Conservation (phyloP, 2,888 invertebrate genomes). For the Calephelis perditalis region DNA sequence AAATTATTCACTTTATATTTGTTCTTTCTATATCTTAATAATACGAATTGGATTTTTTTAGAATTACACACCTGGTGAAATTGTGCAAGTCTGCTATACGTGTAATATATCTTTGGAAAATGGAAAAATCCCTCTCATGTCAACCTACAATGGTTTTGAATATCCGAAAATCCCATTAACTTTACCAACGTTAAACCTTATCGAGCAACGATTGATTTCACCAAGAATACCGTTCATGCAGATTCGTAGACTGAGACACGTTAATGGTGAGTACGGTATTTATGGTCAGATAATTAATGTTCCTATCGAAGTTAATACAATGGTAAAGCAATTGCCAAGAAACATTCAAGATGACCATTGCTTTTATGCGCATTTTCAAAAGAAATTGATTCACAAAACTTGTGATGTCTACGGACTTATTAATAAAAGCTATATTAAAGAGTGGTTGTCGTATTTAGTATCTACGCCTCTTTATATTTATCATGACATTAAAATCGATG, state of each 20-base stretch:
- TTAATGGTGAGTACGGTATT: constrained; percentile 34
- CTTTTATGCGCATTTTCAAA: constrained; percentile 32
- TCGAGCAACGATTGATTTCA: constrained; percentile 34
- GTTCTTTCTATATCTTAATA: constrained; percentile 26
- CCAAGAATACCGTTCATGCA: constrained; percentile 38
- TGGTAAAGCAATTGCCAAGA: constrained; percentile 35
- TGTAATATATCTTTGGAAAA: constrained; percentile 27
- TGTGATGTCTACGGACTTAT: constrained; percentile 32
- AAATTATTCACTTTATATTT: constrained; percentile 28
- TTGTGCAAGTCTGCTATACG: constrained; percentile 31
- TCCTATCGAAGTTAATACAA: constrained; percentile 35
- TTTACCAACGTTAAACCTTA: constrained; percentile 32
- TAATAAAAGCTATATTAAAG: constrained; percentile 31
- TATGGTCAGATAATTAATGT: constrained; percentile 39
- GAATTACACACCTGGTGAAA: constrained; percentile 30
- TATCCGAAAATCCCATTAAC: constrained; percentile 35
- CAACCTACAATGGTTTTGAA: constrained; percentile 34
- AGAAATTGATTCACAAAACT: constrained; percentile 30
- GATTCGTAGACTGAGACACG: constrained; percentile 36
- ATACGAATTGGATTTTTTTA: constrained; percentile 28
- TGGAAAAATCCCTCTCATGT: constrained; percentile 15
- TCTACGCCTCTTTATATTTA: constrained; percentile 33
- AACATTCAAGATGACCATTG: constrained; percentile 33
- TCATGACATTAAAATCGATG: constrained; percentile 31
- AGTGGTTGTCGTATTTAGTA: constrained; percentile 33